phyloP scores from a whole-genome alignment of 2,888 invertebrate genomes.

The Drosophila neonasuta region DNA sequence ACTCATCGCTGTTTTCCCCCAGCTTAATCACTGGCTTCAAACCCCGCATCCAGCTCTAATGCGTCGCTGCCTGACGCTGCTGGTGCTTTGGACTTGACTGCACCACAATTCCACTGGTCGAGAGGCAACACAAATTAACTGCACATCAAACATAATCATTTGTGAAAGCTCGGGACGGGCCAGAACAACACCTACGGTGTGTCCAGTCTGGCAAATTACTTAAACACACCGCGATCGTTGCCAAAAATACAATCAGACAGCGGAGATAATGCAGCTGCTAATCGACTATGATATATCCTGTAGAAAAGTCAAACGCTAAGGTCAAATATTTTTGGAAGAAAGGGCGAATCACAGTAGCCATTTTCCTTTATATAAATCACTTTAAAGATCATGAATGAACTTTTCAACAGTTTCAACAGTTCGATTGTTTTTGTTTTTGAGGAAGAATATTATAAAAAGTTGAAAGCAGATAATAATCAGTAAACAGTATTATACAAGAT shows the following conservation, averaged over 20 bases:
- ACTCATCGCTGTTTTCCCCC: slow-evolving; percentile 48
- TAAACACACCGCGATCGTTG: slow-evolving; percentile 64
- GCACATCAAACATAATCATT: slow-evolving; percentile 81
- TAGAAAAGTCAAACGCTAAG: neutral
- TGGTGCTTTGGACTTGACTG: neutral
- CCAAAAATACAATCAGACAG: slow-evolving; percentile 30
- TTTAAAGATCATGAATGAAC: too few species aligned
- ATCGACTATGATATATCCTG: slow-evolving; percentile 18
- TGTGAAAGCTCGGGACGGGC: slow-evolving; percentile 73
- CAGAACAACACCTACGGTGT: slow-evolving; percentile 58
- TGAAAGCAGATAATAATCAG: too few species aligned
- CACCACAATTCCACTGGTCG: slow-evolving; percentile 49
- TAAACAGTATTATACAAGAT: too few species aligned
- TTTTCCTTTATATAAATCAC: too few species aligned
- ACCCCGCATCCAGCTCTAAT: slow-evolving; percentile 51
- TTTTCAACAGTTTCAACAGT: too few species aligned
- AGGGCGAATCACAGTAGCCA: too few species aligned
- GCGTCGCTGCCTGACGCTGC: slow-evolving; percentile 48
- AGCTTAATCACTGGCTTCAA: slow-evolving; percentile 36
- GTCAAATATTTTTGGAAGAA: too few species aligned
- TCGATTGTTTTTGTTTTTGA: too few species aligned
- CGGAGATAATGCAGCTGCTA: neutral
- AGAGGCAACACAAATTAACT: slow-evolving; percentile 77
- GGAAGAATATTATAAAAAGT: too few species aligned
- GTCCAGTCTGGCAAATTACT: slow-evolving; percentile 70